phyloP scores from a whole-genome alignment of 2,113 vertebrate genomes.

The Salvelinus alpinus region DNA sequence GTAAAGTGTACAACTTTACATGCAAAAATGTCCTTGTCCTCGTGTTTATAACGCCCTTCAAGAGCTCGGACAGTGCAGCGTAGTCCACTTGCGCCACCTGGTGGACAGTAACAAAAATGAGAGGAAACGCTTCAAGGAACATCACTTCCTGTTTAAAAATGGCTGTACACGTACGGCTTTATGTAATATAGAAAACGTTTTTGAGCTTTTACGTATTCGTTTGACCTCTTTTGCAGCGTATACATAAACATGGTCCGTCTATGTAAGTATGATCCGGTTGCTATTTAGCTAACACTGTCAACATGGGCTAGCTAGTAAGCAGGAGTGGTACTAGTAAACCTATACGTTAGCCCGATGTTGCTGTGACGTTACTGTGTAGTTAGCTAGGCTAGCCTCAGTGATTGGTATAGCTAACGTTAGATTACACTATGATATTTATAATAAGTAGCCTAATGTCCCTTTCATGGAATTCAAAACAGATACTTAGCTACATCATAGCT shows the following conservation, averaged over 20 bases:
- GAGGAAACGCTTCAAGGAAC: background rate
- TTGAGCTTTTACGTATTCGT: background rate
- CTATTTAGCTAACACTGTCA: background rate
- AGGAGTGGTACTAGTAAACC: too few relatives aligned
- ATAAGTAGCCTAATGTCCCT: too few relatives aligned
- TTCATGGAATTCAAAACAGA: too few relatives aligned
- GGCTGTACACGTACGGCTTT: slow-evolving; percentile 49
- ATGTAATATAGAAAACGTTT: background rate
- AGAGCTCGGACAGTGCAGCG: slow-evolving; percentile 5
- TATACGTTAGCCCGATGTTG: too few relatives aligned
- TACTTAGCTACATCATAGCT: too few relatives aligned
- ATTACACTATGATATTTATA: too few relatives aligned
- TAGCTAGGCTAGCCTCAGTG: too few relatives aligned
- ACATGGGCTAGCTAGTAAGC: too few relatives aligned
- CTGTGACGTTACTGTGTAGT: too few relatives aligned
- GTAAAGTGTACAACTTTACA: background rate
- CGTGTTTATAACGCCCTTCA: background rate
- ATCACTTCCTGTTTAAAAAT: slow-evolving; percentile 60
- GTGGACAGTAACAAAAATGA: background rate
- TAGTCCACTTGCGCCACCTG: slow-evolving; percentile 44
- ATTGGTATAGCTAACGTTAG: too few relatives aligned
- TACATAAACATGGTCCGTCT: slow-evolving; percentile 72
- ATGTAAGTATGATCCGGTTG: slow-evolving; percentile 64
- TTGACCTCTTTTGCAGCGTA: slow-evolving; percentile 39
- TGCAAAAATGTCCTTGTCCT: too few relatives aligned